These are phyloP conservation scores for Euwallacea similis DNA, from an alignment of 1,140 invertebrate species.

Conservation along the genomic window DNA sequence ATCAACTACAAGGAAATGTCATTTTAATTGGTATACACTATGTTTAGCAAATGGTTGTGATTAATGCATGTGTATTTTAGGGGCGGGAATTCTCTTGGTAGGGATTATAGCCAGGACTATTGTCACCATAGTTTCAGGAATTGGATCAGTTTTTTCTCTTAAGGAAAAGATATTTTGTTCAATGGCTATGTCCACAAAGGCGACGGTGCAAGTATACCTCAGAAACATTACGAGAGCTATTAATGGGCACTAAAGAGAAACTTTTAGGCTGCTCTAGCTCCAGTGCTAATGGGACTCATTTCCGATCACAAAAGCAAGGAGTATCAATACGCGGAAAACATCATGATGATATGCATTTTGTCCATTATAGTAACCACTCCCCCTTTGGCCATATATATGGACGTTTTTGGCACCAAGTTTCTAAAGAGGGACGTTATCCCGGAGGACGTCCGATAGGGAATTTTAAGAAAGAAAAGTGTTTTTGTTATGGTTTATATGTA, in stretches of 20 bases:
- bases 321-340: slow-evolving; percentile 59
- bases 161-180: slow-evolving; percentile 89
- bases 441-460: no score
- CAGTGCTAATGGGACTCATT: slow-evolving; percentile 73
- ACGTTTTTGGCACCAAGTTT: slow-evolving; percentile 74
- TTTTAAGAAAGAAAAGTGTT: no score
- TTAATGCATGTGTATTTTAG: no score
- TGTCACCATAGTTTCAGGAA: slow-evolving; percentile 64
- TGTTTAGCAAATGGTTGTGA: no score
- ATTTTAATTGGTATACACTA: slow-evolving; percentile 61
- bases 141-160: slow-evolving; percentile 76
- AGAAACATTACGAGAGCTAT: neutral
- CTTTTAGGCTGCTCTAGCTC: slow-evolving; percentile 75
- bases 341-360: slow-evolving; percentile 76
- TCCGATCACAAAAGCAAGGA: slow-evolving; percentile 53
- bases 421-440: slow-evolving; percentile 60
- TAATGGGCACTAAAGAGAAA: neutral
- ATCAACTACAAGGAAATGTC: slow-evolving; percentile 64
- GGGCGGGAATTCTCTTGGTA: slow-evolving; percentile 59
- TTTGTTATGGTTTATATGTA: no score
- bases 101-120: slow-evolving; percentile 66
- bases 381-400: slow-evolving; percentile 83
- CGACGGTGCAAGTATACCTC: slow-evolving; percentile 72
- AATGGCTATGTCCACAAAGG: slow-evolving; percentile 91
- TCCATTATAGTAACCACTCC: slow-evolving; percentile 91